Base-by-base conservation (phyloP, 2,888 invertebrate species). In the Drosophila nigricruria region DNA sequence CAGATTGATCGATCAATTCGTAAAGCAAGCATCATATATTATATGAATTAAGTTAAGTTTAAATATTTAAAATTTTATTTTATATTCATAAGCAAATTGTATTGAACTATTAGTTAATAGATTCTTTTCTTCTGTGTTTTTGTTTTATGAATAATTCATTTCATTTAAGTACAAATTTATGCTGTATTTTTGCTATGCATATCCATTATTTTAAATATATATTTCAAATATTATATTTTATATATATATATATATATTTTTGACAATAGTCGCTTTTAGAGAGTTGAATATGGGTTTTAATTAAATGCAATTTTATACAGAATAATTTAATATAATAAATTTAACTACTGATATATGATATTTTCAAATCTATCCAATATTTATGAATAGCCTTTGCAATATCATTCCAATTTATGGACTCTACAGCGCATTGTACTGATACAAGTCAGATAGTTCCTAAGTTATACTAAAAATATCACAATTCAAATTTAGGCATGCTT, bases 381-480 rank as follows among this genome's bases (percentile, higher is more conserved):
- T 10, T 18, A 27, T 47, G 25, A 45, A 25, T 25, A 25, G 20
- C 1, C 3, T 12, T 42, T 30, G n/a, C 10, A 47, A 49, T 30
- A 49, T 32, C 14, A 32, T 49, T 8, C 14, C n/a, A 47, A 27
- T 27, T n/a, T n/a, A 30, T 30, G 32, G 12, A 32, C 18, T 10
- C 47, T 27, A 47, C 47, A 47, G n/a, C 16, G 3, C 25, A 9
- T 14, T 23, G n/a, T n/a, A 12, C 20, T 30, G 27, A 47, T 30
- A 47, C 47, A 18, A 47, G 18, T 30, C 30, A 30, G 49, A 49
- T 30, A 30, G 30, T 30, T 30, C 14, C 18, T 49, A 49, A 49
- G 49, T 49, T 32, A 49, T 32, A 49, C 49, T 49, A 49, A 49
- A 49, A 49, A 49, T 49, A 49, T 49, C 49, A 49, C 54, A 54